Conservation (phyloP, 2,113 vertebrate genomes). For the Columbina picui region DNA sequence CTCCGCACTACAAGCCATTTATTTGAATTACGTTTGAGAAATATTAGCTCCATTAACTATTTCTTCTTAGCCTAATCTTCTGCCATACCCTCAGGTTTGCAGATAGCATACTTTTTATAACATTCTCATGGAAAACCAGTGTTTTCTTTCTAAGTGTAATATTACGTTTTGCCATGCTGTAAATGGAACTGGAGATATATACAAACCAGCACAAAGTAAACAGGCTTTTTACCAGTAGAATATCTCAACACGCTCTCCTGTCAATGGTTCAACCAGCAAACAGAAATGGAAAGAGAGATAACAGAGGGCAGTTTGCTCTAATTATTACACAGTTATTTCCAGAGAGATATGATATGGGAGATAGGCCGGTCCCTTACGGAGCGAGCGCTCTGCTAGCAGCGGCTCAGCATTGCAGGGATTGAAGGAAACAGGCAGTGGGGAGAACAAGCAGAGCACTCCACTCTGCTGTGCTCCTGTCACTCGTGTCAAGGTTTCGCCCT, state of each 20-base stretch:
- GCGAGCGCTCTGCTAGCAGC: background rate
- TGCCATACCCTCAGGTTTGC: background rate
- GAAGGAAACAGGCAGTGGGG: rapidly evolving
- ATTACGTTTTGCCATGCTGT: background rate
- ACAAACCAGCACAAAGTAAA: conserved; percentile 9
- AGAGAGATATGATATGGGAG: background rate
- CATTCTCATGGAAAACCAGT: background rate
- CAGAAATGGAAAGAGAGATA: conserved; percentile 5
- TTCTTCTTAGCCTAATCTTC: background rate
- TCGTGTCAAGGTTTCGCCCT: rapidly evolving
- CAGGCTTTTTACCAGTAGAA: conserved; percentile 27
- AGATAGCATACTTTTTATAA: background rate
- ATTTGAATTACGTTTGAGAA: background rate
- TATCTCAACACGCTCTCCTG: background rate
- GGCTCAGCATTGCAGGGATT: rapidly evolving
- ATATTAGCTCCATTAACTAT: background rate
- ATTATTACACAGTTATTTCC: conserved; percentile 23
- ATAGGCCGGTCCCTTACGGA: background rate
- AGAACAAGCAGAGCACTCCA: rapidly evolving
- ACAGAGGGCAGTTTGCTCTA: background rate
- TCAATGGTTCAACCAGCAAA: background rate
- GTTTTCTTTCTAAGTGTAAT: background rate
- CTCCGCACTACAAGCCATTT: background rate
- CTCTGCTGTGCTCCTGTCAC: rapidly evolving
- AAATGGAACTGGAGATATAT: background rate